A percentile compares a stretch with the other conserved stretches of the same genome.
These are phyloP conservation scores for Elymnias hypermnestra DNA, from an alignment of 1,140 invertebrate species.

Conservation along the genomic window DNA sequence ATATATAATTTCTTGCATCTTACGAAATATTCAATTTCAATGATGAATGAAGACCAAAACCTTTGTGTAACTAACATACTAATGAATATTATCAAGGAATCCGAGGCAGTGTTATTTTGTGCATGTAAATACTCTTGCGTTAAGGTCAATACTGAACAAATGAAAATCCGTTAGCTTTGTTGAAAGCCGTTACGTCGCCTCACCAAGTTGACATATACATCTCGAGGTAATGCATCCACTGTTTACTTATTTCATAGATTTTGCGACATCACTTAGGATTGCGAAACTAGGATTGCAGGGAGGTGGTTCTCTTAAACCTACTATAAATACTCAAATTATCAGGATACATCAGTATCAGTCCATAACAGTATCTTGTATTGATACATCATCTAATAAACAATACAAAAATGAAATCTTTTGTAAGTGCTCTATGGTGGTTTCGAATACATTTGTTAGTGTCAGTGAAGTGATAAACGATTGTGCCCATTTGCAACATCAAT, in stretches of 20 bases:
- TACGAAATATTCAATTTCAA: constrained; percentile 17
- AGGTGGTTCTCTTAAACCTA: constrained; percentile 46
- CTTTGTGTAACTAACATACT: constrained; percentile 20
- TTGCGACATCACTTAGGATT: constrained; percentile 61
- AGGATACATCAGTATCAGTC: constrained; percentile 56
- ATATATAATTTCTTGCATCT: constrained; percentile 11
- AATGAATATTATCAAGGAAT: constrained; percentile 19
- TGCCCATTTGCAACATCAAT: background rate
- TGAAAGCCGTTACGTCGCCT: constrained; percentile 61
- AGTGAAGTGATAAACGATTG: constrained; percentile 18
- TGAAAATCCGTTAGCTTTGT: constrained; percentile 60
- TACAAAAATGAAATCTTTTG: constrained; percentile 61
- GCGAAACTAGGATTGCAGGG: constrained; percentile 52
- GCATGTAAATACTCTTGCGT: constrained; percentile 24
- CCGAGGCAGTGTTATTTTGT: constrained; percentile 8
- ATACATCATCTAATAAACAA: constrained; percentile 32
- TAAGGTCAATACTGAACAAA: constrained; percentile 57
- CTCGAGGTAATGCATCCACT: constrained; percentile 65
- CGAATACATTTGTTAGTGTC: constrained; percentile 15
- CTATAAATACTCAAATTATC: constrained; percentile 66
- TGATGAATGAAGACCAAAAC: constrained; percentile 12
- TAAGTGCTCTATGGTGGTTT: constrained; percentile 42
- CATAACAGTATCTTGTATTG: constrained; percentile 35
- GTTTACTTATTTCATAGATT: constrained; percentile 74
- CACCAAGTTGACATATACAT: constrained; percentile 55